A percentile compares a stretch with the other conserved stretches of the same genome.
Conservation (phyloP, 1,140 invertebrate genomes). For the Steinernema khuongi region DNA sequence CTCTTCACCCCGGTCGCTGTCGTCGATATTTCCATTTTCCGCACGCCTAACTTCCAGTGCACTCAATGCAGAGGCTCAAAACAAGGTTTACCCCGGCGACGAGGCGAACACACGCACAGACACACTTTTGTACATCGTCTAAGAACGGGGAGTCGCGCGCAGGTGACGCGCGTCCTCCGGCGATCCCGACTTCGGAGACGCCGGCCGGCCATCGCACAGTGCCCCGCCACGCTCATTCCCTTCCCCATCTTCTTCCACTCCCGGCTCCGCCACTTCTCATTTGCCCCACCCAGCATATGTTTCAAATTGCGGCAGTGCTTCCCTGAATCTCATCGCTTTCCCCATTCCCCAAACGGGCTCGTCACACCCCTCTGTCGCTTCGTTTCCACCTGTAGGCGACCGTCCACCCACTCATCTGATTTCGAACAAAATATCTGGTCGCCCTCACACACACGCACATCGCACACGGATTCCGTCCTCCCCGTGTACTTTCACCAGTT, state of each 20-base stretch:
- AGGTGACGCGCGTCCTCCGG: background rate
- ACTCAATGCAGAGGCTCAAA: background rate
- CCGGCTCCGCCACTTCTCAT: background rate
- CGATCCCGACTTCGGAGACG: background rate
- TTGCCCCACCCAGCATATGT: constrained; percentile 8
- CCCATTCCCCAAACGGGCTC: constrained; percentile 5
- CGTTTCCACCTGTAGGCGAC: constrained; percentile 3
- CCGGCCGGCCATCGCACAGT: background rate
- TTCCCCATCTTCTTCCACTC: constrained; percentile 3
- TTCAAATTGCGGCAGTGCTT: constrained; percentile 3
- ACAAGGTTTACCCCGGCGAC: background rate
- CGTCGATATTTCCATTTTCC: no score
- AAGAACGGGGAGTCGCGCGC: background rate
- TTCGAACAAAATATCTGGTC: background rate
- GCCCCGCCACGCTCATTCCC: background rate
- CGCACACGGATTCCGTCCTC: background rate
- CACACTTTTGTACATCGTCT: background rate
- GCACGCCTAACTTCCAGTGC: background rate
- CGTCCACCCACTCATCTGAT: constrained; percentile 4
- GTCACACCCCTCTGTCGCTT: constrained; percentile 9
- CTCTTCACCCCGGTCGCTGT: background rate
- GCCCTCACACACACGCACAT: no score
- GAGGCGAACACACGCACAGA: background rate
- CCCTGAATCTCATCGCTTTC: background rate
- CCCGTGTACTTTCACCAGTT: background rate